Base-by-base conservation (phyloP, 2,888 invertebrate genomes). In the Invenusta paracnida region DNA sequence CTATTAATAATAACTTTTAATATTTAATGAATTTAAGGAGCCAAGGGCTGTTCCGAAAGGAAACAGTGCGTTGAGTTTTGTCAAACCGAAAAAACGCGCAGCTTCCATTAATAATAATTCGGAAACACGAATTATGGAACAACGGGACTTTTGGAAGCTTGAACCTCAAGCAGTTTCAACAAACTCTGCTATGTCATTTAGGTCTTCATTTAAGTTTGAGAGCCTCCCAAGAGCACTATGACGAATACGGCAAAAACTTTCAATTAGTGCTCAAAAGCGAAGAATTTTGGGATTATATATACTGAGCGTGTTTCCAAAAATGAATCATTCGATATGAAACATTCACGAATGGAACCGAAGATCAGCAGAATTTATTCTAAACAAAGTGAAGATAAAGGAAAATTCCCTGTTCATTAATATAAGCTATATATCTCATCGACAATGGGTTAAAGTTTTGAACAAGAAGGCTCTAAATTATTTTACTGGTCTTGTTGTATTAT, bases 131-230 rank as follows among this genome's bases (percentile, higher is more conserved):
- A 11, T 27, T 11, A 29, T 23, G 79, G 79, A 23, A 79, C 5
- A 29, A 79, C 5, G 28, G 28, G n/a, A 79, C 23, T 25, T 79
- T 79, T 79, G 79, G 79, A 5, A 79, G 79, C 5, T 79, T 2
- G 2, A 25, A 23, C n/a, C 79, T 27, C 23, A 29, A 79, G 79
- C 79, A 79, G n/a, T n/a, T 79, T 25, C 2, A 25, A 5, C 23
- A 79, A 23, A 79, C 79, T 25, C 2, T 79, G 5, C 23, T 79
- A 5, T 79, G n/a, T 2, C 23, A 79, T 79, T 27, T 79, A 23
- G 79, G 79, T 25, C 2, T 79, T 23, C 79, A 79, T 79, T 79
- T 79, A 29, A 79, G 79, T 27, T 79, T 79, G n/a, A 79, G 79
- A n/a, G 79, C 79, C 29, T 79, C 79, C 23, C 23, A 79, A 79